Evolutionary conservation across 2,113 vertebrate genomes (phyloP), one percentile per base, ranked within the genome.

Genomic region (Protobothrops mucrosquamatus): DNA sequence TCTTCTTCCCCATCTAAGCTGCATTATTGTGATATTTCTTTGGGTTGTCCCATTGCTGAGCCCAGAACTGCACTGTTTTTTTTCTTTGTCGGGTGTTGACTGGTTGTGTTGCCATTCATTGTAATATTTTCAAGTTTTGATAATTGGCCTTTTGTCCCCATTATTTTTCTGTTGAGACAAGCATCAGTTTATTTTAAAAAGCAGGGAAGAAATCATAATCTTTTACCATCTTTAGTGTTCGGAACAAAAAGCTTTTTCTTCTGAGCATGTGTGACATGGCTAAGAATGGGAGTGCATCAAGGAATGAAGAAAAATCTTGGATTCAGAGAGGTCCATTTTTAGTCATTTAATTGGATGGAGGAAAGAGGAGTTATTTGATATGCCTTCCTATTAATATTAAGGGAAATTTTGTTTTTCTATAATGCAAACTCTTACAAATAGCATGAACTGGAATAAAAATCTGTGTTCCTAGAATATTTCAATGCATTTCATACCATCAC

Each of bases 81-180:
- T 64, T 14, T n/a, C 61, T n/a, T n/a, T n/a, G 26, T 29, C 26
- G 12, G 59, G 10, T n/a, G 29, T 64, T n/a, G 29, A 64, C 61
- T 64, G 26, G 26, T 81, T 93, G 94, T 96, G 96, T 94, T 92
- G 92, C 93, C 55, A 91, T 91, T 93, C 92, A 46, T 92, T 94
- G 85, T 86, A 92, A 94, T 91, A 94, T 91, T 94, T 94, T 20
- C 48, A 89, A 3, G 22, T 26, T 91, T 94, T 91, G 55, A 85
- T 89, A 26, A 46, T 24, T 61, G 46, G 29, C 5, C 46, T 92
- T 89, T 55, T 74, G 51, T 89, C 48, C 86, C 69, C 15, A 56
- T 55, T 74, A 86, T 39, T 89, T 92, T 48, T 69, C n/a, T 92
- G 91, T 85, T 92, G 87, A 93, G 93, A 46, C 48, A 61, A 89